Conservation (phyloP, 2,888 invertebrate species). For the Ecliptopera silaceata region DNA sequence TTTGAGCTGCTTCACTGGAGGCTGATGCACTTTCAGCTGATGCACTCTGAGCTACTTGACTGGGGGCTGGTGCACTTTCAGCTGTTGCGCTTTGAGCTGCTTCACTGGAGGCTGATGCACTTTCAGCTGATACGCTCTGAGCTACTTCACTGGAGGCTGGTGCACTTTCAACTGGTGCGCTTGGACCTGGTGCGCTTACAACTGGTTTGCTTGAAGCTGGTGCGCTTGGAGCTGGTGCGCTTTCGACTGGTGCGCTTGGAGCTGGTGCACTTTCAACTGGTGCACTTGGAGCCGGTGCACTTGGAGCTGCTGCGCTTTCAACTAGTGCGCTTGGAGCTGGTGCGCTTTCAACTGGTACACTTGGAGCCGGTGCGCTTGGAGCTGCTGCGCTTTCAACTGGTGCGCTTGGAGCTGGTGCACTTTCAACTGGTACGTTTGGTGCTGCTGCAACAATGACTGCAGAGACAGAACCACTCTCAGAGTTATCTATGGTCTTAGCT, state of each 20-base stretch:
- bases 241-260: background rate
- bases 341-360: background rate
- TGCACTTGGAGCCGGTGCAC: background rate
- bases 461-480: conserved; percentile 44
- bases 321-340: background rate
- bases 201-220: too few relatives aligned
- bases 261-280: too few relatives aligned
- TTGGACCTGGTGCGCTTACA: too few relatives aligned
- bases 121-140: too few relatives aligned
- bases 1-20: background rate
- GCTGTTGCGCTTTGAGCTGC: too few relatives aligned
- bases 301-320: background rate
- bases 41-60: too few relatives aligned
- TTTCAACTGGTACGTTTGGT: background rate
- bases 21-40: too few relatives aligned
- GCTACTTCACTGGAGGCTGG: too few relatives aligned
- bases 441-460: conserved; percentile 22
- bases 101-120: too few relatives aligned
- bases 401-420: conserved; percentile 5
- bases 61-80: too few relatives aligned
- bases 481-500: conserved; percentile 48
- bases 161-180: too few relatives aligned
- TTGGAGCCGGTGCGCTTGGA: background rate
- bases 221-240: too few relatives aligned
- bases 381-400: background rate